These are phyloP conservation scores for Dinomys branickii DNA, from an alignment of 2,113 vertebrate genomes.

Conservation along the genomic window DNA sequence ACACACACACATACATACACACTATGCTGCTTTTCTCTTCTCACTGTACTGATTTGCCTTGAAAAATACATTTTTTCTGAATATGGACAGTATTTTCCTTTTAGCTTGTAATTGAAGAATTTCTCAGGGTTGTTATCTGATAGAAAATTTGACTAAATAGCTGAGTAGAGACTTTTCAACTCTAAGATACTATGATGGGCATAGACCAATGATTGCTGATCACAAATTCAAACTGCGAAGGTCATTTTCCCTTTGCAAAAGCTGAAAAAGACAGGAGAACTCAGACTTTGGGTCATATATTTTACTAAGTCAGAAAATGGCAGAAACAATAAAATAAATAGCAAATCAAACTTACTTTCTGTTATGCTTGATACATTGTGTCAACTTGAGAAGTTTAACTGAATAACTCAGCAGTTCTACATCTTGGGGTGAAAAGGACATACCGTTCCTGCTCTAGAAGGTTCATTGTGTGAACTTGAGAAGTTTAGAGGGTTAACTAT, in stretches of 20 bases:
- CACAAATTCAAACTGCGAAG: neutral
- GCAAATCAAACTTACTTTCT: slow-evolving; percentile 3
- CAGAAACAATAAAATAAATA: neutral
- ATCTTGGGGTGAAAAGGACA: no score
- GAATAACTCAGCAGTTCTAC: no score
- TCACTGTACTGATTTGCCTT: neutral
- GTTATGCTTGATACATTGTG: no score
- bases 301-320: neutral
- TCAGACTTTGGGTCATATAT: neutral
- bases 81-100: neutral
- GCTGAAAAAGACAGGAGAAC: neutral
- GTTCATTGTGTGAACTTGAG: no score
- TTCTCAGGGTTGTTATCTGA: neutral
- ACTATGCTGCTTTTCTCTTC: neutral
- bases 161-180: neutral
- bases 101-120: neutral
- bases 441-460: no score
- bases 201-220: neutral
- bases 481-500: no score
- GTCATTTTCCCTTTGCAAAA: neutral
- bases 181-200: neutral
- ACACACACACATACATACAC: neutral
- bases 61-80: slow-evolving; percentile 38
- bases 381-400: no score
- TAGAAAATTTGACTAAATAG: neutral